Percentiles rank a stretch among this genome's conserved stretches.
phyloP scores from a whole-genome alignment of 1,140 invertebrate species.

The Megathymus violae region DNA sequence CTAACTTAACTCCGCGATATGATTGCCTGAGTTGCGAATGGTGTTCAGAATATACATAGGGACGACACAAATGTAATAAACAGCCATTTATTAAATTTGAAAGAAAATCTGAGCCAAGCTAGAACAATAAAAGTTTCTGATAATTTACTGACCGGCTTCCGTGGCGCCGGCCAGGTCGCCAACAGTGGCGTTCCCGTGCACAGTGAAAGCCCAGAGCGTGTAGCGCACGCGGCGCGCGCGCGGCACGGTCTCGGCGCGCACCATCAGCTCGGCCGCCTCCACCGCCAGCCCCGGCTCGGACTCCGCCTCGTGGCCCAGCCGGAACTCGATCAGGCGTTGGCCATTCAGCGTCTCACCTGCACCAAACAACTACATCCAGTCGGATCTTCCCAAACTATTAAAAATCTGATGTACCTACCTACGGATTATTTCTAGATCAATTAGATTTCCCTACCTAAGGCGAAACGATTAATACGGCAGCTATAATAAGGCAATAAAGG shows the following conservation, averaged over 20 bases:
- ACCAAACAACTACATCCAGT: slow-evolving; percentile 50
- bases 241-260: slow-evolving; percentile 85
- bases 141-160: slow-evolving; percentile 79
- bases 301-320: slow-evolving; percentile 85
- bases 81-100: too few species aligned
- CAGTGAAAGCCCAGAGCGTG: slow-evolving; percentile 52
- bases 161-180: slow-evolving; percentile 90
- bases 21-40: too few species aligned
- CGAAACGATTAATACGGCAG: slow-evolving; percentile 65
- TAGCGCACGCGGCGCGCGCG: slow-evolving; percentile 64
- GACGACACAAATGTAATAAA: too few species aligned
- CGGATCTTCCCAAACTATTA: too few species aligned
- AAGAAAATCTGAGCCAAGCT: too few species aligned
- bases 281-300: slow-evolving; percentile 86
- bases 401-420: too few species aligned
- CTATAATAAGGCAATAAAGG: slow-evolving; percentile 27
- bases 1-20: too few species aligned
- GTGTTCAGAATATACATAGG: too few species aligned
- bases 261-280: slow-evolving; percentile 90
- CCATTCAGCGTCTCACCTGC: slow-evolving; percentile 92
- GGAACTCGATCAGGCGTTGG: slow-evolving; percentile 93
- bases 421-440: too few species aligned
- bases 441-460: too few species aligned
- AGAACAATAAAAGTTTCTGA: too few species aligned
- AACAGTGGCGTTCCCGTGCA: slow-evolving; percentile 85